These are phyloP conservation scores for Phocides pigmalion DNA, from an alignment of 1,140 invertebrate species.

Conservation along the genomic window DNA sequence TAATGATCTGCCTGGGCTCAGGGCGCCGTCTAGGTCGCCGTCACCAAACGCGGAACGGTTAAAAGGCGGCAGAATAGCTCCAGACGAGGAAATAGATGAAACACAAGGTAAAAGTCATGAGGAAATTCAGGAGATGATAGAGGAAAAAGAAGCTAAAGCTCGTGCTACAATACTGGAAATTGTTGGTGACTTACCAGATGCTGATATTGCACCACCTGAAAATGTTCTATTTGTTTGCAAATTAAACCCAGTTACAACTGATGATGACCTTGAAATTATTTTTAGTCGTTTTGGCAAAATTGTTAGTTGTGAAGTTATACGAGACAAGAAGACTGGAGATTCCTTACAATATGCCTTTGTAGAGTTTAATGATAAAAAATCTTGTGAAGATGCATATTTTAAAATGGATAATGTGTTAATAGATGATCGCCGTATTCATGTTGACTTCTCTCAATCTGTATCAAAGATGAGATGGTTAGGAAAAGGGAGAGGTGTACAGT, in stretches of 20 bases:
- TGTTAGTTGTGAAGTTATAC: constrained; percentile 97
- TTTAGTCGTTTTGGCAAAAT: constrained; percentile 98
- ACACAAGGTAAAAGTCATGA: constrained; percentile 91
- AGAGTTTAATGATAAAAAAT: constrained; percentile 97
- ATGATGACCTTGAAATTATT: constrained; percentile 99
- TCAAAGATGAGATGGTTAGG: constrained; percentile 95
- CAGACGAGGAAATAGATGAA: constrained; percentile 98
- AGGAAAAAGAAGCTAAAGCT: constrained; percentile 97
- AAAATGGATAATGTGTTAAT: constrained; percentile 99
- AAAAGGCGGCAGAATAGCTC: constrained; percentile 94
- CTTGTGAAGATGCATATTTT: constrained; percentile 99
- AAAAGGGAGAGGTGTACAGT: constrained; percentile 89
- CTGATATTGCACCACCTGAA: constrained; percentile 98
- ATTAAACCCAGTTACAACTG: constrained; percentile 99
- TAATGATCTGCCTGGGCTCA: constrained; percentile 92
- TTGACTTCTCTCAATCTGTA: constrained; percentile 99
- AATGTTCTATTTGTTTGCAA: constrained; percentile 99
- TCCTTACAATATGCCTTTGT: constrained; percentile 99
- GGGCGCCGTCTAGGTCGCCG: constrained; percentile 93
- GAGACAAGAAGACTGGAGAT: constrained; percentile 96
- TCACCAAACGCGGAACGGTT: constrained; percentile 92
- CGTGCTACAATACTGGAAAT: constrained; percentile 99
- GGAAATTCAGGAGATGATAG: constrained; percentile 94
- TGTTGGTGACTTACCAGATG: constrained; percentile 98
- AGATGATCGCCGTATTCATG: constrained; percentile 99